A percentile compares a stretch with the other conserved stretches of the same genome.
phyloP scores from a whole-genome alignment of 1,140 invertebrate genomes.

The Drosophila albomicans region DNA sequence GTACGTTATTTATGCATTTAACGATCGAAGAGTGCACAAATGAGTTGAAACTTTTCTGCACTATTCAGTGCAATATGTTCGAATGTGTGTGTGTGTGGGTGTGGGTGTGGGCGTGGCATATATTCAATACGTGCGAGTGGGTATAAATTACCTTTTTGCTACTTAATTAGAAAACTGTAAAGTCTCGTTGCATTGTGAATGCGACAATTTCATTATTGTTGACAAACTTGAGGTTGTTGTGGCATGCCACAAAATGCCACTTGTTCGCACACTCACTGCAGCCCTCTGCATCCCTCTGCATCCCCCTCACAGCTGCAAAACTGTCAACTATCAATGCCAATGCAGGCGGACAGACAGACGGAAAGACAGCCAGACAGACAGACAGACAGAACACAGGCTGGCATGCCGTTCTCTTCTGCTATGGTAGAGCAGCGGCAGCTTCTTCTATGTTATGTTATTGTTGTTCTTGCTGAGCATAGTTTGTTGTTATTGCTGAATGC shows the following conservation, averaged over 20 bases:
- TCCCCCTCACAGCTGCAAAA: constrained; percentile 23
- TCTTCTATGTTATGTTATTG: constrained; percentile 21
- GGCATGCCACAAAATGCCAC: constrained; percentile 64
- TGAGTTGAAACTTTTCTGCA: constrained; percentile 59
- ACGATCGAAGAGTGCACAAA: constrained; percentile 54
- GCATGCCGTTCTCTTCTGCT: constrained; percentile 16
- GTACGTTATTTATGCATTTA: constrained; percentile 68
- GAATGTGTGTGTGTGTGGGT: background rate
- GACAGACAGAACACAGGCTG: constrained; percentile 9
- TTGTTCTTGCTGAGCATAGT: constrained; percentile 43
- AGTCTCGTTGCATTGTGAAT: constrained; percentile 47
- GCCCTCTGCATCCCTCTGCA: constrained; percentile 19
- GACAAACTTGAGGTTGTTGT: constrained; percentile 76
- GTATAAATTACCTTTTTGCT: constrained; percentile 64
- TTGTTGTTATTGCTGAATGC: constrained; percentile 47
- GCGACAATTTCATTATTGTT: constrained; percentile 76
- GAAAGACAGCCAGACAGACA: background rate
- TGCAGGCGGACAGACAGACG: constrained; percentile 59
- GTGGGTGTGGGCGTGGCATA: constrained; percentile 17
- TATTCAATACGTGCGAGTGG: constrained; percentile 1
- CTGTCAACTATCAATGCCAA: constrained; percentile 76
- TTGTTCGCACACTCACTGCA: constrained; percentile 26
- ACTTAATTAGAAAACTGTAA: constrained; percentile 77
- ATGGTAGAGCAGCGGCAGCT: background rate
- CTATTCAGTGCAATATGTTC: constrained; percentile 10